These are phyloP conservation scores for Perdita meconis DNA, from an alignment of 2,888 invertebrate genomes.

Conservation along the genomic window DNA sequence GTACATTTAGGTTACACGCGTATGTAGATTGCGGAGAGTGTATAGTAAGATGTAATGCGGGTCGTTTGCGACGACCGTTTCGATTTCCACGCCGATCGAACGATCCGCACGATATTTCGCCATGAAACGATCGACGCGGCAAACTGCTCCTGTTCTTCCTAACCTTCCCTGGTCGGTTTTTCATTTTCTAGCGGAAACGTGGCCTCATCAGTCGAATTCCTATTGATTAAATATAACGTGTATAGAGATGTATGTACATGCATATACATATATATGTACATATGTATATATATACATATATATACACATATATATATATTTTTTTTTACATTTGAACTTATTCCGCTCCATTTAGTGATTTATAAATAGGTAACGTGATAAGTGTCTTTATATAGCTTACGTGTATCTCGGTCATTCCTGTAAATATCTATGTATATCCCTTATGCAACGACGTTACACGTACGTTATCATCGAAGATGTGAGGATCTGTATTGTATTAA, in stretches of 20 bases:
- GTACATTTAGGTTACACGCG: constrained; percentile 27
- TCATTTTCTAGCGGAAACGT: constrained; percentile 29
- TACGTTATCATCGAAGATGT: constrained; percentile 67
- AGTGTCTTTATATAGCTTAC: constrained; percentile 26
- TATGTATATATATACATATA: constrained; percentile 1
- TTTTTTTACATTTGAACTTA: constrained; percentile 46
- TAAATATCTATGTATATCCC: constrained; percentile 64
- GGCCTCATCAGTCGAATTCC: constrained; percentile 32
- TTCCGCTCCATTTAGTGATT: constrained; percentile 39
- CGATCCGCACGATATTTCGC: neutral
- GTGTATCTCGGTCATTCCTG: constrained; percentile 49
- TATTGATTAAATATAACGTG: constrained; percentile 17
- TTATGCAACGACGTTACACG: constrained; percentile 41
- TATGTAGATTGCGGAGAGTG: constrained; percentile 30
- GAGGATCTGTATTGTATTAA: constrained; percentile 74
- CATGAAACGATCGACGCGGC: neutral
- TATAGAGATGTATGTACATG: neutral
- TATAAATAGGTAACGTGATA: constrained; percentile 41
- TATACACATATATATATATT: constrained; percentile 18
- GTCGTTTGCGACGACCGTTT: constrained; percentile 9
- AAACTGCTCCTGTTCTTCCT: constrained; percentile 32
- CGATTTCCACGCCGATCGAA: neutral
- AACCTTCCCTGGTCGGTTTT: constrained; percentile 23
- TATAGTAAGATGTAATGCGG: constrained; percentile 19
- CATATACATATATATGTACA: constrained; percentile 3